Base-by-base conservation (phyloP, 2,888 invertebrate genomes). In the Metalampra italica region DNA sequence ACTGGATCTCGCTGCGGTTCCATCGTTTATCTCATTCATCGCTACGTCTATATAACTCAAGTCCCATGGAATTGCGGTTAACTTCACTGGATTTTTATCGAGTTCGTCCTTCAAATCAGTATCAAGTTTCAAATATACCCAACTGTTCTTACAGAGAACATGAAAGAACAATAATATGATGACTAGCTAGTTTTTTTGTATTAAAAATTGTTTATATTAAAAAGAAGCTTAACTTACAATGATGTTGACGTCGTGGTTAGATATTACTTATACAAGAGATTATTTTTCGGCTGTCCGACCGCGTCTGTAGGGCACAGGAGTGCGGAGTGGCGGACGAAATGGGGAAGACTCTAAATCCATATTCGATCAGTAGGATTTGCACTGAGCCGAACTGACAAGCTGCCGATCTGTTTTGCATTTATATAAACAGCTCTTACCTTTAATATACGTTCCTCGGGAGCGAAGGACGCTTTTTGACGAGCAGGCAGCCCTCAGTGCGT, bases 371-470 rank as follows among this genome's bases (percentile, higher is more conserved):
- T 64, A 74, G 80, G 78, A 79, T 82, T 80, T 79, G 75, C 78
- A 71, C 80, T 85, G 86, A 89, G 83, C 80, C 84, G 82, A 85
- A 79, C 82, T 87, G 89, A 89, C 89, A 89, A 87, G 85, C 83
- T 80, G 78, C 80, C 82, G 86, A 86, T 80, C 89, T 88, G 83
- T 78, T 89, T 89, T 89, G 89, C 89, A 88, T 89, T 87, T 89
- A 89, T 86, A 89, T 89, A 89, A 89, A 89, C 86, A 88, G 78
- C 80, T 81, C 76, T 77, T 75, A 82, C 81, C 79, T 82, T 75
- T 78, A 79, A 82, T 82, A 80, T 78, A 75, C 69, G 76, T 59
- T 64, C 66, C 65, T 65, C 57, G 63, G 56, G 64, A 58, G 62
- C 68, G 73, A 73, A 72, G 70, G 66, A 64, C 58, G 55, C 53